These are phyloP conservation scores for Leptopilina syphax DNA, from an alignment of 2,888 invertebrate genomes.

Conservation along the genomic window DNA sequence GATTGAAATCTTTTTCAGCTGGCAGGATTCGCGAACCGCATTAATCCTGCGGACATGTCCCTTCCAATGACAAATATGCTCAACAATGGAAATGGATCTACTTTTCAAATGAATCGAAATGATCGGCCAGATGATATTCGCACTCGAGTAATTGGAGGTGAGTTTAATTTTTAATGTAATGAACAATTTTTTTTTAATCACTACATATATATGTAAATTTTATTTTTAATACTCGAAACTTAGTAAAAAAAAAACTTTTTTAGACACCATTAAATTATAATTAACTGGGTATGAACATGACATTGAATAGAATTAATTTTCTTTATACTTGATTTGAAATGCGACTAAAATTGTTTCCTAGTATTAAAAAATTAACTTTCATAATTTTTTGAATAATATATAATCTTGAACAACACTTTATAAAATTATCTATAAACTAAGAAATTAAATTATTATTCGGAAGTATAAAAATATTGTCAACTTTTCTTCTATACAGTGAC, in stretches of 20 bases:
- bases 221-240: too few species aligned
- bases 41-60: slow-evolving; percentile 56
- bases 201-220: too few species aligned
- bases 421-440: too few species aligned
- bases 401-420: too few species aligned
- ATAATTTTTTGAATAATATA: too few species aligned
- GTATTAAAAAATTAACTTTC: too few species aligned
- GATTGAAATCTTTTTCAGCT: slow-evolving; percentile 50
- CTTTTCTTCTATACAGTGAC: too few species aligned
- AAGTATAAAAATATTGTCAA: too few species aligned
- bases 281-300: neutral
- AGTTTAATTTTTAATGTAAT: slow-evolving; percentile 31
- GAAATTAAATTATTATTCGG: too few species aligned
- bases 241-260: neutral
- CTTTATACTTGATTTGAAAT: too few species aligned
- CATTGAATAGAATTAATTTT: neutral
- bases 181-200: neutral
- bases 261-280: neutral
- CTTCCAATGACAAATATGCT: slow-evolving; percentile 56
- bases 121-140: slow-evolving; percentile 56
- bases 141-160: slow-evolving; percentile 54
- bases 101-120: slow-evolving; percentile 52
- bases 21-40: slow-evolving; percentile 55
- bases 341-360: too few species aligned
- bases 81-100: slow-evolving; percentile 54